Percentiles rank a stretch among this genome's conserved stretches.
phyloP scores from a whole-genome alignment of 2,797 vertebrate genomes.

The Zalophus californianus region DNA sequence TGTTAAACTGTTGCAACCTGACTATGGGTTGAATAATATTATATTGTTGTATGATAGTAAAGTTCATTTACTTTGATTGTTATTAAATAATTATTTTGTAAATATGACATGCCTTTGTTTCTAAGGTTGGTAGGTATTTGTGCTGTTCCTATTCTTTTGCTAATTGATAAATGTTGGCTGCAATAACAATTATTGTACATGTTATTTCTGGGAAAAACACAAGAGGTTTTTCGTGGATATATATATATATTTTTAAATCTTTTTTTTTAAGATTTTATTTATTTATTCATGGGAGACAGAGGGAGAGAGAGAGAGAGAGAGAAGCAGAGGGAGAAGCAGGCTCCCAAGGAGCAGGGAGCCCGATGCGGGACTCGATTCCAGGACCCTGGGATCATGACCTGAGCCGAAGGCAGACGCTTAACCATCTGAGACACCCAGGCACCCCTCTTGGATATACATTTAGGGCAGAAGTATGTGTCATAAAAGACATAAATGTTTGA shows the following conservation, averaged over 20 bases:
- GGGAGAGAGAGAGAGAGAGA: too few species aligned
- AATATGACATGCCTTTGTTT: neutral
- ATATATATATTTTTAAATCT: too few species aligned
- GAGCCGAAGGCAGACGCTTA: neutral
- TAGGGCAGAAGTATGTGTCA: neutral
- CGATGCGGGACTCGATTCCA: too few species aligned
- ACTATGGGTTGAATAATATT: neutral
- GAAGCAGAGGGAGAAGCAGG: too few species aligned
- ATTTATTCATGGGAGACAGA: too few species aligned
- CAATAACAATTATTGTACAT: neutral
- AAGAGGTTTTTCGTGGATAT: neutral
- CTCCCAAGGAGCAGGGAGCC: too few species aligned
- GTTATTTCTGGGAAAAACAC: neutral
- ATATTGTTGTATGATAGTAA: neutral
- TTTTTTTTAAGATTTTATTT: too few species aligned
- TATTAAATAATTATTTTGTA: neutral
- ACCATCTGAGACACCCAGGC: neutral
- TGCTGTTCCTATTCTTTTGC: neutral
- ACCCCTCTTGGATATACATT: too few species aligned
- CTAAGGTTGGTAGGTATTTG: neutral
- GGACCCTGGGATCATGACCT: neutral
- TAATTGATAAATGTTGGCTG: neutral
- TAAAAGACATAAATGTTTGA: neutral
- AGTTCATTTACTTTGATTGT: neutral
- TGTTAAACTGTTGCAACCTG: neutral